A percentile compares a stretch with the other conserved stretches of the same genome.
These are phyloP conservation scores for Atractosteus spatula DNA, from an alignment of 2,113 vertebrate genomes.

Conservation along the genomic window DNA sequence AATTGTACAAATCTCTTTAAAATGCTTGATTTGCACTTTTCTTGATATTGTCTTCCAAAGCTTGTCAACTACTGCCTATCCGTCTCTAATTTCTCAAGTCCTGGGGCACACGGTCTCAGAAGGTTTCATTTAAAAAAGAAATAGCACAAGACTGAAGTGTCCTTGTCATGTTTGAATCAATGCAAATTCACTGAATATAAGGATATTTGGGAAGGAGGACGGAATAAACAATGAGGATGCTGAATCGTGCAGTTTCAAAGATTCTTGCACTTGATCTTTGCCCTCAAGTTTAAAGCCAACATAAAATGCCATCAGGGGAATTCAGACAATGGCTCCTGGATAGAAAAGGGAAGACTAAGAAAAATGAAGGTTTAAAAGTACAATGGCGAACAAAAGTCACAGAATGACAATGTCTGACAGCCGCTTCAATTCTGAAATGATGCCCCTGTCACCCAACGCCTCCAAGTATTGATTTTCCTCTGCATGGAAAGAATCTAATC, in stretches of 20 bases:
- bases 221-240: conserved; percentile 61
- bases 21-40: conserved; percentile 59
- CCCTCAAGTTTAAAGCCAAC: conserved; percentile 71
- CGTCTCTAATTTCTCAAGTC: conserved; percentile 61
- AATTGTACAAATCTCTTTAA: conserved; percentile 57
- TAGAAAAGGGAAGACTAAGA: conserved; percentile 64
- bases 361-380: conserved; percentile 95
- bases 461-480: conserved; percentile 90
- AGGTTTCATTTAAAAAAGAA: conserved; percentile 64
- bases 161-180: conserved; percentile 56
- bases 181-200: conserved; percentile 67
- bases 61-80: conserved; percentile 20
- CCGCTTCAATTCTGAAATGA: conserved; percentile 93
- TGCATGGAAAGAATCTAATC: conserved; percentile 74
- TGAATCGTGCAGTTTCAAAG: conserved; percentile 58
- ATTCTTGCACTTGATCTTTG: conserved; percentile 76
- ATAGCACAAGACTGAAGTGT: conserved; percentile 51
- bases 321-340: conserved; percentile 71
- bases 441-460: conserved; percentile 84
- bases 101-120: conserved; percentile 54
- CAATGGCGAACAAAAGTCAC: conserved; percentile 90
- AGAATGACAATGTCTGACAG: conserved; percentile 91
- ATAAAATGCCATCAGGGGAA: conserved; percentile 75
- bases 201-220: conserved; percentile 47
- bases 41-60: conserved; percentile 46